These are phyloP conservation scores for Cephus runcator DNA, from an alignment of 2,888 invertebrate species.

Conservation along the genomic window DNA sequence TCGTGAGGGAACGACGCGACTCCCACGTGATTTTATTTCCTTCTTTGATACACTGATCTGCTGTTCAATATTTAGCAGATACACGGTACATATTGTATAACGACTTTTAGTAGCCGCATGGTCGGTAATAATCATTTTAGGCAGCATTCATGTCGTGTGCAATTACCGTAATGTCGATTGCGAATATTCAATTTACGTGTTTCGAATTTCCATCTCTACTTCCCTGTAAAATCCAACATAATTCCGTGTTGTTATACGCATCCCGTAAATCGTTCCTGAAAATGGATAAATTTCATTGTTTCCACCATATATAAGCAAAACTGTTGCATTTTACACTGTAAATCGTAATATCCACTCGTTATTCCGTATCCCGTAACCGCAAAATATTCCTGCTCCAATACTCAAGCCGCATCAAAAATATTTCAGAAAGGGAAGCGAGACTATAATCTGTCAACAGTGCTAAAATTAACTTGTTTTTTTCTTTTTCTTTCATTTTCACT, in stretches of 20 bases:
- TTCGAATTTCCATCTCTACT: background rate
- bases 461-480: background rate
- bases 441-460: background rate
- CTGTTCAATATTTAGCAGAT: background rate
- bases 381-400: background rate
- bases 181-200: background rate
- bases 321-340: background rate
- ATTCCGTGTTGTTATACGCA: background rate
- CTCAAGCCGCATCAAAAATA: background rate
- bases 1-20: background rate
- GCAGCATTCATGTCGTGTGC: background rate
- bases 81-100: background rate
- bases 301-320: too few relatives aligned
- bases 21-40: background rate
- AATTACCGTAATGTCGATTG: background rate
- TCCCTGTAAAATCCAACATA: background rate
- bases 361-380: background rate
- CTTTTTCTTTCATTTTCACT: background rate
- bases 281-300: too few relatives aligned
- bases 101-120: background rate
- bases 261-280: background rate
- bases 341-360: background rate
- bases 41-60: background rate
- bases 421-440: background rate
- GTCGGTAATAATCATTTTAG: background rate